Evolutionary conservation across 2,888 invertebrate genomes (phyloP).

Genomic region (Lasioglossum pauxillum): DNA sequence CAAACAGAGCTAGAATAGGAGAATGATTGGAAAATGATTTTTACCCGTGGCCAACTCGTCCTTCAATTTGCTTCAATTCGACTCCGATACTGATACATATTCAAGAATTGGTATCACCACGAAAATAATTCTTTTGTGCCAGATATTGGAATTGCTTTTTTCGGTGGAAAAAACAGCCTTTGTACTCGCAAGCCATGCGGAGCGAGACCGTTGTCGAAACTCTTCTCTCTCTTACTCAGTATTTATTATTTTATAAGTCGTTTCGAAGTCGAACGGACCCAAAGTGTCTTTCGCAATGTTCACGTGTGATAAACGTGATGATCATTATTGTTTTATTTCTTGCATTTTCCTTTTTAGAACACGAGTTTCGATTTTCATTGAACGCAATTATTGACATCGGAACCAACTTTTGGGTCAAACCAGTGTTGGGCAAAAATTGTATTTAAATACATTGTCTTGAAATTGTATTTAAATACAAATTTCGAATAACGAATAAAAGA

Average conservation of each 20-base stretch:
- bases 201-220: conserved; percentile 47
- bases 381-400: too few relatives aligned
- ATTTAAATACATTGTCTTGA: too few relatives aligned
- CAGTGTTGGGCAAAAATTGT: too few relatives aligned
- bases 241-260: not conserved
- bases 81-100: conserved; percentile 44
- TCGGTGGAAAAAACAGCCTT: conserved; percentile 48
- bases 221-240: conserved; percentile 16
- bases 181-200: conserved; percentile 59
- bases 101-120: conserved; percentile 50
- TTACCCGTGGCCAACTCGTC: conserved; percentile 18
- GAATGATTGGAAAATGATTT: conserved; percentile 35
- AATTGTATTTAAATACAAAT: too few relatives aligned
- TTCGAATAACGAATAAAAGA: too few relatives aligned
- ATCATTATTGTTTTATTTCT: too few relatives aligned
- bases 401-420: too few relatives aligned
- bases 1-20: not conserved
- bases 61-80: conserved; percentile 46
- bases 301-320: too few relatives aligned
- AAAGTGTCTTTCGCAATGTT: too few relatives aligned
- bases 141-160: conserved; percentile 58
- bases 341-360: too few relatives aligned
- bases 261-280: too few relatives aligned
- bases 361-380: too few relatives aligned
- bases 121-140: conserved; percentile 51